Conservation (phyloP, 2,888 invertebrate genomes). For the Choristoneura rosaceana region DNA sequence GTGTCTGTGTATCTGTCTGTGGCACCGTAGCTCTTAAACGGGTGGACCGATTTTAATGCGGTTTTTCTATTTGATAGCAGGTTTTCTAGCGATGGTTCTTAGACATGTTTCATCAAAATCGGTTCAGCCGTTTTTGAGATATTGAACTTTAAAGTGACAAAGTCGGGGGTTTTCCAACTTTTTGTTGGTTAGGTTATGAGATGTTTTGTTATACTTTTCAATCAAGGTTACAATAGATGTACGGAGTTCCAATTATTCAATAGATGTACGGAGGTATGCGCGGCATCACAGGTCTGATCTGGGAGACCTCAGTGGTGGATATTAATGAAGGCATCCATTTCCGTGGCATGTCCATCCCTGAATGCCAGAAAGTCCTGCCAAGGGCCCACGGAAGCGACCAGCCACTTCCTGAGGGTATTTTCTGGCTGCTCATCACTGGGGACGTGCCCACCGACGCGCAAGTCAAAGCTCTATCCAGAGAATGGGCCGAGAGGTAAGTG, state of each 20-base stretch:
- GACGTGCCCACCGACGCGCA: conserved; percentile 90
- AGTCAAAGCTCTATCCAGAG: conserved; percentile 89
- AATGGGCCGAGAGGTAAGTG: conserved; percentile 89
- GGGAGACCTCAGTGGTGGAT: conserved; percentile 97
- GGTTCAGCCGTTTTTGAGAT: no score
- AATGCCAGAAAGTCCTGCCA: conserved; percentile 90
- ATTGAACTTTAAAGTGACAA: no score
- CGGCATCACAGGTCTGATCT: conserved; percentile 97
- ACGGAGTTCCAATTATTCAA: background rate
- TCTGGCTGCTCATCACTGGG: conserved; percentile 92
- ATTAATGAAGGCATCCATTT: conserved; percentile 98
- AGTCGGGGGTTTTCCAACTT: no score
- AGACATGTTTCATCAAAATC: no score
- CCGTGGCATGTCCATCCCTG: conserved; percentile 95
- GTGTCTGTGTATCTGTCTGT: no score
- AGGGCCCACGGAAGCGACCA: conserved; percentile 89
- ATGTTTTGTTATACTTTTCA: no score
- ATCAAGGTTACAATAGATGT: no score
- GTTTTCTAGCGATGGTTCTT: no score
- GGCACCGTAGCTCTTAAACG: no score
- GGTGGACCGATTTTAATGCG: no score
- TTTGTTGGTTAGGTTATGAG: no score
- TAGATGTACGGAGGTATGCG: conserved; percentile 98
- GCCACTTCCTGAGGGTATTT: conserved; percentile 92
- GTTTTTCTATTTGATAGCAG: no score